Conservation (phyloP, 2,888 invertebrate genomes). For the Encarsia formosa region DNA sequence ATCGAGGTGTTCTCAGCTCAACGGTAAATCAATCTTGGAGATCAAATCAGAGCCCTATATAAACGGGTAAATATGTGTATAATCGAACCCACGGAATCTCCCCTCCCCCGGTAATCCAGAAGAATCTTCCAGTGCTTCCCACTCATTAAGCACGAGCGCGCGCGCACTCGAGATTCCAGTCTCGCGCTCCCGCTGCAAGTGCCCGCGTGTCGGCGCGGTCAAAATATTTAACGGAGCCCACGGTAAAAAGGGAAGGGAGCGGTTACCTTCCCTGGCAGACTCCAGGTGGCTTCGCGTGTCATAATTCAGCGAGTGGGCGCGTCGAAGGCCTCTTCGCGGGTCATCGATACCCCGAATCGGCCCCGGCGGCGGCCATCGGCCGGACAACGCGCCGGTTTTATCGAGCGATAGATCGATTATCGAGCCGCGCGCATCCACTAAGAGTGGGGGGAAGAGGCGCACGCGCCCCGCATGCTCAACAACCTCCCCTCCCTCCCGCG, state of each 20-base stretch:
- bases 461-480: slow-evolving; percentile 30
- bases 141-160: background rate
- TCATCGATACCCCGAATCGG: slow-evolving; percentile 28
- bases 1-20: too few species aligned
- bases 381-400: slow-evolving; percentile 11
- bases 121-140: background rate
- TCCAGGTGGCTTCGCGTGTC: background rate
- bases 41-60: too few species aligned
- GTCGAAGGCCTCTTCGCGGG: slow-evolving; percentile 20
- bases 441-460: slow-evolving; percentile 21
- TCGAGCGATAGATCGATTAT: slow-evolving; percentile 27
- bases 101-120: too few species aligned
- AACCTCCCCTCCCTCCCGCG: background rate
- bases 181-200: background rate
- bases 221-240: slow-evolving; percentile 16
- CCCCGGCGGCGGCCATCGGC: slow-evolving; percentile 13
- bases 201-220: slow-evolving; percentile 10
- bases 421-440: slow-evolving; percentile 8
- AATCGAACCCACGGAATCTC: too few species aligned
- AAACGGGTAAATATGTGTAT: too few species aligned
- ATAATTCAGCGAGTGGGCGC: slow-evolving; percentile 21
- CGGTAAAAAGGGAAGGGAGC: background rate
- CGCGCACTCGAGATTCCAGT: too few species aligned
- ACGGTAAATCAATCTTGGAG: too few species aligned
- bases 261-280: too few species aligned